Conservation (phyloP, 2,113 vertebrate genomes). For the Muscicapa adusta region DNA sequence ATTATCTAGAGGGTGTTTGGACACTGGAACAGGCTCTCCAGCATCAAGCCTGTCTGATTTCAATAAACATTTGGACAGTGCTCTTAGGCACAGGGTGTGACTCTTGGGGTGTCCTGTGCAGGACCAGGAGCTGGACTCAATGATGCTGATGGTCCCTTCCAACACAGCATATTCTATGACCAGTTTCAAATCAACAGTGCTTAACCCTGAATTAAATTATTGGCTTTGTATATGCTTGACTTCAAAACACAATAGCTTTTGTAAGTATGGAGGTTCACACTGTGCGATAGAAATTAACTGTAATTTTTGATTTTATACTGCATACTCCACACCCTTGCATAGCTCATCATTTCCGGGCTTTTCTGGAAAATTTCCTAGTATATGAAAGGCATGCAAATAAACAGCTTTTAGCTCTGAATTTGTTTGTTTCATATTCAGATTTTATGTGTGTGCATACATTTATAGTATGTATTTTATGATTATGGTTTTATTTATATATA, state of each 20-base stretch:
- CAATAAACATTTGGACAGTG: fast-evolving
- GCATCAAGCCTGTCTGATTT: not conserved
- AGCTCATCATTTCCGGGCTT: not conserved
- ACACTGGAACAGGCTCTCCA: not conserved
- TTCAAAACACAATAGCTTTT: not conserved
- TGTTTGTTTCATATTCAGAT: not conserved
- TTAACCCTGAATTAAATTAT: not conserved
- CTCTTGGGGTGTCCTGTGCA: not conserved
- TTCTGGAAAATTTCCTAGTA: not conserved
- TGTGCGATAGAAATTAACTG: not conserved
- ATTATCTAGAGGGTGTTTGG: not conserved
- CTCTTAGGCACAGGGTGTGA: not conserved
- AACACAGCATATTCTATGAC: not conserved
- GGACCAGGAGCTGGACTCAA: not conserved
- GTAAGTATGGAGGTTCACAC: not conserved
- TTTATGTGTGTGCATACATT: not conserved
- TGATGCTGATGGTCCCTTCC: not conserved
- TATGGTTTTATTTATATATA: not conserved
- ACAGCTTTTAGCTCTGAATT: not conserved
- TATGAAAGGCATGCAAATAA: not conserved
- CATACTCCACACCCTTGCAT: not conserved
- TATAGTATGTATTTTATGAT: not conserved
- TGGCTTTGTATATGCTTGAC: not conserved
- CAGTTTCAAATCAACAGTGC: not conserved
- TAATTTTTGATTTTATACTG: not conserved